These are phyloP conservation scores for Cricetomys ansorgei DNA, from an alignment of 2,113 vertebrate genomes.

Conservation along the genomic window DNA sequence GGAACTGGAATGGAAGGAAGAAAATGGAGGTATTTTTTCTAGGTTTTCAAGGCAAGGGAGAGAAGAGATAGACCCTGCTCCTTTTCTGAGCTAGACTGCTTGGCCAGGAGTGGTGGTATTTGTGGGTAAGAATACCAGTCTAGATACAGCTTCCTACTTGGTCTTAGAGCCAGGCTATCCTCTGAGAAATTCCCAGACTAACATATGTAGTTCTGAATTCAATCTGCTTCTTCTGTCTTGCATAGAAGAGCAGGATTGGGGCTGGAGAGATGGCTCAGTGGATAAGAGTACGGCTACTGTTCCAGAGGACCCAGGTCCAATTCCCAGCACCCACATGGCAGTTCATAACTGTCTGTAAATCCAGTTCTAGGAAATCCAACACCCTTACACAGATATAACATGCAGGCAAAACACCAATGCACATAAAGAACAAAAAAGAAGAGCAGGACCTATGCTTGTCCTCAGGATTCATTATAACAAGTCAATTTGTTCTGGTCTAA, in stretches of 20 bases:
- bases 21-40: not conserved
- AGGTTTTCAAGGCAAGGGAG: not conserved
- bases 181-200: not conserved
- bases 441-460: accelerated
- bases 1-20: not conserved
- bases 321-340: too few relatives aligned
- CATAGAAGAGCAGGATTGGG: not conserved
- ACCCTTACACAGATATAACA: too few relatives aligned
- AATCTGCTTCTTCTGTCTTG: not conserved
- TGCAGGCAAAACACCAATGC: too few relatives aligned
- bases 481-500: not conserved
- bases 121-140: not conserved
- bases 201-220: not conserved
- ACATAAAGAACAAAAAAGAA: too few relatives aligned
- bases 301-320: too few relatives aligned
- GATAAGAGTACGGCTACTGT: too few relatives aligned
- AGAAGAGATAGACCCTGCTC: constrained; percentile 67
- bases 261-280: too few relatives aligned
- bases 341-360: too few relatives aligned
- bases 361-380: too few relatives aligned
- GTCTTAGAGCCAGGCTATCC: not conserved
- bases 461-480: not conserved
- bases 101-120: not conserved
- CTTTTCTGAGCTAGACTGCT: constrained; percentile 55
- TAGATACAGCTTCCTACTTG: not conserved